phyloP scores from a whole-genome alignment of 2,113 vertebrate genomes.

The Pitta sordida region DNA sequence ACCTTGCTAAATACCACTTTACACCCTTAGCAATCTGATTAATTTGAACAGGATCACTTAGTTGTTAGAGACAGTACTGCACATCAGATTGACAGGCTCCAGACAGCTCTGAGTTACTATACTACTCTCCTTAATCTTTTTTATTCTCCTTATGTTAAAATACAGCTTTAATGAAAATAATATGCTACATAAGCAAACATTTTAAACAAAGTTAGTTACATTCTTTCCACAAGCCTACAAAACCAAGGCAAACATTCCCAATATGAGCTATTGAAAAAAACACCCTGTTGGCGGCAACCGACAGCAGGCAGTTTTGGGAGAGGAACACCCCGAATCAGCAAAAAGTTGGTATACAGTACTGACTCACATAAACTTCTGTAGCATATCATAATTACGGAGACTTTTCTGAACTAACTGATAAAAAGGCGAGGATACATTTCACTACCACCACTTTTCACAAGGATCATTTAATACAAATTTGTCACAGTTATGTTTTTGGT shows the following conservation, averaged over 20 bases:
- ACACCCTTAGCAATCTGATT: not conserved
- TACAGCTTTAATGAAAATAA: not conserved
- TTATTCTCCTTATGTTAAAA: not conserved
- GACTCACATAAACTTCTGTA: not conserved
- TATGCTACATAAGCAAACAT: not conserved
- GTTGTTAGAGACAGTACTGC: not conserved
- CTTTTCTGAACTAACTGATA: not conserved
- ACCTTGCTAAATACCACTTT: not conserved
- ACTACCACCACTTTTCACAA: conserved; percentile 4
- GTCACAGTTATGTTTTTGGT: not conserved
- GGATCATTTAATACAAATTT: not conserved
- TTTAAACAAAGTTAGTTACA: not conserved
- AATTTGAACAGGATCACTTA: not conserved
- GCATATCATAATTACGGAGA: not conserved
- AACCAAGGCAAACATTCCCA: not conserved
- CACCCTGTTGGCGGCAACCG: not conserved
- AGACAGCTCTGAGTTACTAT: not conserved
- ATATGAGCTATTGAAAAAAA: not conserved
- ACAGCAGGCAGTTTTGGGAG: not conserved
- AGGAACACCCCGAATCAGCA: not conserved
- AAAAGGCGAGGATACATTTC: conserved; percentile 20
- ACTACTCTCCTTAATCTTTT: not conserved
- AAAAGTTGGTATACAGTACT: not conserved
- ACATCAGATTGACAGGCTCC: not conserved
- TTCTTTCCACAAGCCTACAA: not conserved